Evolutionary conservation across 2,888 invertebrate genomes (phyloP).

Genomic region (Ditula angustiorana): DNA sequence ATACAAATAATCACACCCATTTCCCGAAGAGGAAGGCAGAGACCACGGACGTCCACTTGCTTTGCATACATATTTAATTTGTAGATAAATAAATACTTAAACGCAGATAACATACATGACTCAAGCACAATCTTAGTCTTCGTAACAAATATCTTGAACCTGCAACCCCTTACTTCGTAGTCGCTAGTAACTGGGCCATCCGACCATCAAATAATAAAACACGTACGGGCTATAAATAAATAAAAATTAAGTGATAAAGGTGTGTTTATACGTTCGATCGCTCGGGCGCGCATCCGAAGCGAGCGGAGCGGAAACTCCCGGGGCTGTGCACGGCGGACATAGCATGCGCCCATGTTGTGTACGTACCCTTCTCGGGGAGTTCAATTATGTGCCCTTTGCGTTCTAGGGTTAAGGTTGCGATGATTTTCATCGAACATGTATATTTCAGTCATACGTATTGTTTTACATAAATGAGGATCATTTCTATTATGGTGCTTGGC

Average conservation of each 20-base stretch:
- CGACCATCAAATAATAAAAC: background rate
- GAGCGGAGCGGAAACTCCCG: constrained; percentile 75
- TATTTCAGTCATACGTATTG: constrained; percentile 5
- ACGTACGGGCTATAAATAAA: constrained; percentile 53
- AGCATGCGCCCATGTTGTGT: constrained; percentile 68
- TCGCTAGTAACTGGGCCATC: background rate
- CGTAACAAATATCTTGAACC: no score
- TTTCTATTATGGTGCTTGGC: no score
- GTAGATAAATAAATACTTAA: no score
- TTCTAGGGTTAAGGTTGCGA: background rate
- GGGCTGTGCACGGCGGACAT: constrained; percentile 75
- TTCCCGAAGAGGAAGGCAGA: no score
- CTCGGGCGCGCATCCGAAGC: constrained; percentile 70
- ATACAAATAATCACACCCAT: no score
- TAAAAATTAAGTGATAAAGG: constrained; percentile 65
- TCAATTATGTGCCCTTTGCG: constrained; percentile 44
- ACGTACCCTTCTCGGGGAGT: constrained; percentile 56
- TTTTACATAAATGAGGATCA: no score
- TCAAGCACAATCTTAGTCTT: no score
- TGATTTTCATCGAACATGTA: no score
- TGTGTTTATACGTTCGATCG: constrained; percentile 75
- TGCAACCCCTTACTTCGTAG: background rate
- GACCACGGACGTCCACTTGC: no score
- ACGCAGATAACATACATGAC: no score
- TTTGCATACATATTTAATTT: no score